Evolutionary conservation across 1,140 invertebrate species (phyloP), one percentile per base, ranked within the genome.

Genomic region (Teleopsis dalmanni): DNA sequence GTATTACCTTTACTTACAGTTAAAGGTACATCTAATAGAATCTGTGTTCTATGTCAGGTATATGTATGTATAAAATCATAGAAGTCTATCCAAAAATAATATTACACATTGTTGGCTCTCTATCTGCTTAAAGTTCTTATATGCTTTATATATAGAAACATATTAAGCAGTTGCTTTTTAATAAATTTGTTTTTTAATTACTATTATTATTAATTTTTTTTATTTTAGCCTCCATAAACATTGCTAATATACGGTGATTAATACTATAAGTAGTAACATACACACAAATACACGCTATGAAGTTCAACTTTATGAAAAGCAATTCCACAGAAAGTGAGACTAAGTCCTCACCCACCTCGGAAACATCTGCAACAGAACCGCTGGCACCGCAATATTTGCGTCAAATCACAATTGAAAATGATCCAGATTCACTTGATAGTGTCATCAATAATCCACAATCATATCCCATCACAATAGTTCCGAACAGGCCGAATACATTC

Each of bases 381-480:
- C 34, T 64, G 7, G 16, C 42, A 9, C 31, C 37, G 21, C 46
- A 19, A 33, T 18, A 47, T 3, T 26, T 57, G 23, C 55, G 62
- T 23, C 54, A 57, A n/a, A 18, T 52, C 11, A 57, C 56, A 14
- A 60, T 68, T 23, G 68, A 70, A 25, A 56, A 55, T 31, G 65
- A 71, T 50, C 68, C 68, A 31, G 67, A 70, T 26, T 70, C 68
- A 4, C 48, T 71, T 43, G 65, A 70, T 48, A 71, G 67, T 48
- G 63, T 71, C 10, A 68, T 71, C 33, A 65, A 62, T 27, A 67
- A 70, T 57, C 67, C 67, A 9, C 55, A 62, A 13, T 70, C 66
- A 10, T 68, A 63, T 56, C 67, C 67, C 33, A 67, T 70, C 16
- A 70, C 67, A 14, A 64, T 70, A 34, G 61, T 70, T 31, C 67